A percentile compares a stretch with the other conserved stretches of the same genome.
Conservation (phyloP, 2,888 invertebrate genomes). For the Gnatocerus cornutus region DNA sequence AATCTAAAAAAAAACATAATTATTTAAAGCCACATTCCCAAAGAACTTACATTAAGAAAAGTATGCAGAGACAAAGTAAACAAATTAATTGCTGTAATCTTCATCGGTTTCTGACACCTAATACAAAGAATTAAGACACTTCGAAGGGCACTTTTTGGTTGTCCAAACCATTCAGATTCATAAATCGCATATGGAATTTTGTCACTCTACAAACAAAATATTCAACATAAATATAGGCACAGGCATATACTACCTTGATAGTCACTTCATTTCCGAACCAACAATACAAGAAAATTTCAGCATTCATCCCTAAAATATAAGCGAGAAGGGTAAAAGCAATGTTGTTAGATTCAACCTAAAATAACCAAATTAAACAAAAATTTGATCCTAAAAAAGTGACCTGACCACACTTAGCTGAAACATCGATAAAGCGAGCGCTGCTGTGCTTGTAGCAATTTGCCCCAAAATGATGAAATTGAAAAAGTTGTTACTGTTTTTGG, state of each 20-base stretch:
- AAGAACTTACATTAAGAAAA: background rate
- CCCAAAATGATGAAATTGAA: conserved; percentile 36
- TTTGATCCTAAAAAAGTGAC: no score
- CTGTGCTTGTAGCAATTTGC: conserved; percentile 35
- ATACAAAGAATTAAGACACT: conserved; percentile 9
- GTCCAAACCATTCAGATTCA: conserved; percentile 13
- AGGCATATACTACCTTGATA: background rate
- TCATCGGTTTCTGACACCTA: conserved; percentile 7
- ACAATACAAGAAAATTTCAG: conserved; percentile 28
- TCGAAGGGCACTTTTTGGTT: background rate
- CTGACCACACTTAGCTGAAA: conserved; percentile 45
- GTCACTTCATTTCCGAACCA: conserved; percentile 39
- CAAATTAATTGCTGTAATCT: conserved; percentile 8
- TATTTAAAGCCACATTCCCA: background rate
- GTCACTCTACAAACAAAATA: background rate
- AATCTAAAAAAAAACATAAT: conserved; percentile 3
- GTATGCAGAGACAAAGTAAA: conserved; percentile 15
- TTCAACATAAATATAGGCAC: no score
- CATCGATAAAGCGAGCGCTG: conserved; percentile 41
- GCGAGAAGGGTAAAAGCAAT: background rate
- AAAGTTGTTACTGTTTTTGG: conserved; percentile 40
- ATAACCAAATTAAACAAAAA: background rate
- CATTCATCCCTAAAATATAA: conserved; percentile 9
- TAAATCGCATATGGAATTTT: conserved; percentile 11
- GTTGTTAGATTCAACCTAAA: conserved; percentile 2